Percentiles rank a stretch among this genome's conserved stretches.
phyloP scores from a whole-genome alignment of 2,888 invertebrate species.

The Epirrita christyi region DNA sequence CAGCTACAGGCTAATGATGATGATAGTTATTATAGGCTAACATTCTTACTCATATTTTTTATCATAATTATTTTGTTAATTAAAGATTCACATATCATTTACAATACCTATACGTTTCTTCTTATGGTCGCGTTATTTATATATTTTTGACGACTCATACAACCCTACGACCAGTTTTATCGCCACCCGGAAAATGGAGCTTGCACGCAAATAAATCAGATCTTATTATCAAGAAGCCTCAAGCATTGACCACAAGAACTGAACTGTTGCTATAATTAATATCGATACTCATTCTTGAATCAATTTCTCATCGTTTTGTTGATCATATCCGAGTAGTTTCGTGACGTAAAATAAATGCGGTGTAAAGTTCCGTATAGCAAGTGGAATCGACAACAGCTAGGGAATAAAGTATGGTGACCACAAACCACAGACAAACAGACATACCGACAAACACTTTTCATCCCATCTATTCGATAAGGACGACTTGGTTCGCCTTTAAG shows the following conservation, averaged over 20 bases:
- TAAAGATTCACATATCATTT: no score
- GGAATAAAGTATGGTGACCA: no score
- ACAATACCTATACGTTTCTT: background rate
- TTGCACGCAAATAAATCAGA: slow-evolving; percentile 41
- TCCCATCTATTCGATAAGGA: no score
- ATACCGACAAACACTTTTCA: no score
- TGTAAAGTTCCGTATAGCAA: no score
- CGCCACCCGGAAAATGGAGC: slow-evolving; percentile 41
- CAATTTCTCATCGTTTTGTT: slow-evolving; percentile 59
- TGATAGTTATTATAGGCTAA: no score
- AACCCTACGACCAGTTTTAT: slow-evolving; percentile 3
- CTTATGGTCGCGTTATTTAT: background rate
- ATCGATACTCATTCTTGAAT: slow-evolving; percentile 53
- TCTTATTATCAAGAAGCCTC: slow-evolving; percentile 49
- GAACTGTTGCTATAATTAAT: slow-evolving; percentile 54
- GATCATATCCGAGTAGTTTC: slow-evolving; percentile 24
- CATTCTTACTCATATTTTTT: no score
- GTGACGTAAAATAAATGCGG: background rate
- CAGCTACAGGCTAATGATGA: no score
- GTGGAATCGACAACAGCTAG: no score
- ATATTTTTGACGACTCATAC: slow-evolving; percentile 3
- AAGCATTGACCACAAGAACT: slow-evolving; percentile 30
- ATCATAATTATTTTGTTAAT: no score
- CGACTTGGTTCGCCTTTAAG: no score
- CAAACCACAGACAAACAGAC: no score